These are phyloP conservation scores for Gymnothorax reevesii DNA, from an alignment of 2,797 vertebrate genomes.

Conservation along the genomic window DNA sequence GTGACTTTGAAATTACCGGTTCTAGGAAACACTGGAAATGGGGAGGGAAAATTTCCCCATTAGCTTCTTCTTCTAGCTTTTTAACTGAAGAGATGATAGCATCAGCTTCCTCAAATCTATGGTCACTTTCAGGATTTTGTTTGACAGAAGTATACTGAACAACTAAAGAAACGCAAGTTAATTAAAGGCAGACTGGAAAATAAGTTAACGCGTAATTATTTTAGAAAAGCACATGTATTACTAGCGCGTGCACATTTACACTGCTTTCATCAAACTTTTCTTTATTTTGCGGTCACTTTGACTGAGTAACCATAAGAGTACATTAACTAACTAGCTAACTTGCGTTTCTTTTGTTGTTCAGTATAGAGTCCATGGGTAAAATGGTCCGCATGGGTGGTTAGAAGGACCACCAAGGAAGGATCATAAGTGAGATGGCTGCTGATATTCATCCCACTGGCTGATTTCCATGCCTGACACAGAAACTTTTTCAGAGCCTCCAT, in stretches of 20 bases:
- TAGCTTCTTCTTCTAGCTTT: background rate
- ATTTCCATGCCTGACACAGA: background rate
- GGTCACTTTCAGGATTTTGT: background rate
- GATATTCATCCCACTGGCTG: constrained; percentile 32
- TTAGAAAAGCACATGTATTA: too few relatives aligned
- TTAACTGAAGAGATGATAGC: background rate
- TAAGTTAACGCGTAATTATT: too few relatives aligned
- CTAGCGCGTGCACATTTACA: too few relatives aligned
- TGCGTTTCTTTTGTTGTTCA: too few relatives aligned
- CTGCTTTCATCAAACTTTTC: too few relatives aligned
- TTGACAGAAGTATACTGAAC: background rate
- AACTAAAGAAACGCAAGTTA: too few relatives aligned
- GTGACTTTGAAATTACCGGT: background rate
- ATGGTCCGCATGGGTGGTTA: background rate
- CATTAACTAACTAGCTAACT: too few relatives aligned
- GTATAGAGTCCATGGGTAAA: background rate
- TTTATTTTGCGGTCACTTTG: too few relatives aligned
- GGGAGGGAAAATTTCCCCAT: background rate
- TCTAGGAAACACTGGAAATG: background rate
- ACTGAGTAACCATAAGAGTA: too few relatives aligned
- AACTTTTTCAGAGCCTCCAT: constrained; percentile 5
- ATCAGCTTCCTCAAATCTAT: background rate
- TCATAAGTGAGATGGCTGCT: constrained; percentile 24
- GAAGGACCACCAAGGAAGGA: background rate
- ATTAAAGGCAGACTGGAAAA: too few relatives aligned